Evolutionary conservation across 2,113 vertebrate genomes (phyloP).

Genomic region (Mustelus asterias): DNA sequence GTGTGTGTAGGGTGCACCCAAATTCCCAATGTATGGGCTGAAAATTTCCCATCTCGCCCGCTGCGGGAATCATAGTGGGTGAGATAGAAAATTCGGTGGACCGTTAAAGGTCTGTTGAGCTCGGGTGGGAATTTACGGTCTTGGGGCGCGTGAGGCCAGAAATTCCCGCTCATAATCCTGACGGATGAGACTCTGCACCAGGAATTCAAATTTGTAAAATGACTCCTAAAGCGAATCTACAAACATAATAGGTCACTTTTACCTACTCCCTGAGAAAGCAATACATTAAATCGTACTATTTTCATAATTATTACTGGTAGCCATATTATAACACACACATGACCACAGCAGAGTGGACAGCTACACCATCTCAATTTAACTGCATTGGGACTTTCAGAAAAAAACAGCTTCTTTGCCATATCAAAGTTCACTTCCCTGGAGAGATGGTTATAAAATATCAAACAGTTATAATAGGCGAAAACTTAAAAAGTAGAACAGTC

Average conservation of each 20-base stretch:
- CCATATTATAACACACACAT: not conserved
- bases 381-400: not conserved
- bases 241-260: not conserved
- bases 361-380: not conserved
- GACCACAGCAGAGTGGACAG: not conserved
- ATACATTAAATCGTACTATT: not conserved
- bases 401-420: not conserved
- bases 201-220: not conserved
- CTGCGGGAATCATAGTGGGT: no score
- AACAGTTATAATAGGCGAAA: not conserved
- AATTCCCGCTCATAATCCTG: not conserved
- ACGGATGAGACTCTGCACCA: not conserved
- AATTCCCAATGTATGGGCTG: not conserved
- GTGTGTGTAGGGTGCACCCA: not conserved
- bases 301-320: not conserved
- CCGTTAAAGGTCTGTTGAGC: no score
- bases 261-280: not conserved
- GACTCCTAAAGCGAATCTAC: not conserved
- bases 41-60: no score
- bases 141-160: no score
- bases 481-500: not conserved
- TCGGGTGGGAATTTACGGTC: no score
- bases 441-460: slow-evolving; percentile 15
- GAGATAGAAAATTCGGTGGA: no score
- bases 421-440: not conserved